phyloP scores from a whole-genome alignment of 2,888 invertebrate genomes.

The Patella depressa region DNA sequence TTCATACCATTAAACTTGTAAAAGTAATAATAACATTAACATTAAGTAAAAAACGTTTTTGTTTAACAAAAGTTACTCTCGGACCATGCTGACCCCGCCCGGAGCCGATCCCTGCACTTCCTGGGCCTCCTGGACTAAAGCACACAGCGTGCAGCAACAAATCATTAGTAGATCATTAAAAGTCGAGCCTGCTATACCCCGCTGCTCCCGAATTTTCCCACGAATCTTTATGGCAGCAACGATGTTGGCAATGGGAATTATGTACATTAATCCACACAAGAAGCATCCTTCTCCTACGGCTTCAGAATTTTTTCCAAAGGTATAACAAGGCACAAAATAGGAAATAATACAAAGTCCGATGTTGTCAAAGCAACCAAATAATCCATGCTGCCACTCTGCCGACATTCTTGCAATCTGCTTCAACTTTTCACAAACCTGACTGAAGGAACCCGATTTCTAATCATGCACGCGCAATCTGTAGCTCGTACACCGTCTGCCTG shows the following conservation, averaged over 20 bases:
- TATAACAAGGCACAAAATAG: conserved; percentile 63
- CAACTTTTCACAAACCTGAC: too few species aligned
- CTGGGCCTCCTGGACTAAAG: conserved; percentile 59
- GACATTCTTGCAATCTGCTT: conserved; percentile 30
- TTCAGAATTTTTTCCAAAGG: conserved; percentile 64
- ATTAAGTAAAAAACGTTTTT: neutral
- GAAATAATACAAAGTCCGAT: conserved; percentile 58
- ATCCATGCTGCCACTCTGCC: conserved; percentile 56
- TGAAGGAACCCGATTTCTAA: too few species aligned
- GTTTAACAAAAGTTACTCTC: conserved; percentile 35
- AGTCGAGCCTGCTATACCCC: conserved; percentile 54
- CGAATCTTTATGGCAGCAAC: conserved; percentile 49
- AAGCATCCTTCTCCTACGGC: conserved; percentile 59
- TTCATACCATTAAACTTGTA: too few species aligned
- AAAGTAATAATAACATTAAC: too few species aligned
- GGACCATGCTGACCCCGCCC: conserved; percentile 46
- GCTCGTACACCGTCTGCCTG: too few species aligned
- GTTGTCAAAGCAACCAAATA: conserved; percentile 65
- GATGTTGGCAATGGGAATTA: conserved; percentile 56
- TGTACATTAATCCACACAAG: conserved; percentile 52
- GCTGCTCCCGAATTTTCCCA: conserved; percentile 60
- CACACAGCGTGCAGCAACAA: conserved; percentile 58
- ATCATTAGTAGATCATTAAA: conserved; percentile 53
- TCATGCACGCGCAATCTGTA: too few species aligned
- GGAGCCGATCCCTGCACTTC: conserved; percentile 49